A percentile compares a stretch with the other conserved stretches of the same genome.
These are phyloP conservation scores for Drosophila eohydei DNA, from an alignment of 2,888 invertebrate genomes.

Conservation along the genomic window DNA sequence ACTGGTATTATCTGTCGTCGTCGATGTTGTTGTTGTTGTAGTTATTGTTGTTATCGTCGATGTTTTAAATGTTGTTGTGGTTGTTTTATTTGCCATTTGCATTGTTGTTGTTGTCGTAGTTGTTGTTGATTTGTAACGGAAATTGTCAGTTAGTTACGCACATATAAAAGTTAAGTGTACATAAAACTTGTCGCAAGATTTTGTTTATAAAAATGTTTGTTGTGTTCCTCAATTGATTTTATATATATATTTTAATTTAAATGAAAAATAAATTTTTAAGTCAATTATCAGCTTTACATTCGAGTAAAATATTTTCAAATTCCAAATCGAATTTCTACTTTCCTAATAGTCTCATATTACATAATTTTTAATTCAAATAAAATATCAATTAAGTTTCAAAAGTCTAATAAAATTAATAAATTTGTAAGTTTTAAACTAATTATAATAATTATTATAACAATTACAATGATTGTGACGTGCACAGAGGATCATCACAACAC, in stretches of 20 bases:
- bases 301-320: not conserved
- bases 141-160: slow-evolving; percentile 72
- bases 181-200: slow-evolving; percentile 8
- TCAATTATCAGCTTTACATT: not conserved
- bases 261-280: not conserved
- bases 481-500: slow-evolving; percentile 25
- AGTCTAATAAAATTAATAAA: not conserved
- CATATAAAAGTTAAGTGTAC: slow-evolving; percentile 34
- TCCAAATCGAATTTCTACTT: not conserved
- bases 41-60: slow-evolving; percentile 74
- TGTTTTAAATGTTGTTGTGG: slow-evolving; percentile 14
- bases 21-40: slow-evolving; percentile 25
- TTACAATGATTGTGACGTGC: slow-evolving; percentile 8
- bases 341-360: too few relatives aligned
- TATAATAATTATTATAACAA: not conserved
- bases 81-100: slow-evolving; percentile 79
- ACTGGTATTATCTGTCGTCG: slow-evolving; percentile 97
- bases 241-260: not conserved
- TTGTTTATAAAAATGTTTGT: slow-evolving; percentile 9
- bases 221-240: not conserved
- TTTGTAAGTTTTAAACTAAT: not conserved
- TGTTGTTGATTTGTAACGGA: slow-evolving; percentile 78
- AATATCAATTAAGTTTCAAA: too few relatives aligned
- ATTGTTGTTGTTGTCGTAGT: slow-evolving; percentile 33
- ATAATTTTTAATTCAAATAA: too few relatives aligned